These are phyloP conservation scores for Burhinus oedicnemus DNA, from an alignment of 2,113 vertebrate species.

Conservation along the genomic window DNA sequence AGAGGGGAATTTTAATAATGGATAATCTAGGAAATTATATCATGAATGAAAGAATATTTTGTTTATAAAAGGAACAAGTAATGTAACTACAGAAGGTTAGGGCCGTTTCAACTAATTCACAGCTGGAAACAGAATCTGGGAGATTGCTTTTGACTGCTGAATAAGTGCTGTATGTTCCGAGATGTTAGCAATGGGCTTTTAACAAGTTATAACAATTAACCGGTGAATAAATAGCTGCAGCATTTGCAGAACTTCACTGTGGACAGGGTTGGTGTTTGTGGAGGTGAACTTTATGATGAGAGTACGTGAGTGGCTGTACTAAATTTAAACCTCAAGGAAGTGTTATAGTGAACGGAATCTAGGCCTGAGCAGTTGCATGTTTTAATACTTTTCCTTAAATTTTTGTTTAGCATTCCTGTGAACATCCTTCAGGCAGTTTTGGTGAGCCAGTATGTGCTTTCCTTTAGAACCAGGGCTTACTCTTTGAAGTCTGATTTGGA, in stretches of 20 bases:
- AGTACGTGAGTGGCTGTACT: accelerated
- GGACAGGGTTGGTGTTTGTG: background rate
- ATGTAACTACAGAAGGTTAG: conserved; percentile 40
- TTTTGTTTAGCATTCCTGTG: background rate
- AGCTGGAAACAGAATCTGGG: conserved; percentile 46
- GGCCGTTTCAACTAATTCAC: background rate
- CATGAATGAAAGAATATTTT: conserved; percentile 59
- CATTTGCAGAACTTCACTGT: background rate
- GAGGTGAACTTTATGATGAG: background rate
- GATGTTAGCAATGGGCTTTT: background rate
- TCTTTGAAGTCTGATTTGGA: background rate
- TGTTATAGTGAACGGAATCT: background rate
- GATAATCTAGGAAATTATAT: conserved; percentile 71
- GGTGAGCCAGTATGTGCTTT: background rate
- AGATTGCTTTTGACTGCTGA: background rate
- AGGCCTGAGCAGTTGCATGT: background rate
- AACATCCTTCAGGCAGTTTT: background rate
- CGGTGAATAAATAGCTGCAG: background rate
- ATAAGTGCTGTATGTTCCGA: background rate
- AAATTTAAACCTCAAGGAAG: background rate
- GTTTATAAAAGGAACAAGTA: conserved; percentile 50
- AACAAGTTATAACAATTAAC: background rate
- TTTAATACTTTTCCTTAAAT: background rate
- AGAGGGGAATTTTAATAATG: conserved; percentile 72
- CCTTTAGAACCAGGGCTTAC: background rate